Evolutionary conservation across 2,888 invertebrate species (phyloP), one percentile per base, ranked within the genome.

Genomic region (Colostygia pectinataria): DNA sequence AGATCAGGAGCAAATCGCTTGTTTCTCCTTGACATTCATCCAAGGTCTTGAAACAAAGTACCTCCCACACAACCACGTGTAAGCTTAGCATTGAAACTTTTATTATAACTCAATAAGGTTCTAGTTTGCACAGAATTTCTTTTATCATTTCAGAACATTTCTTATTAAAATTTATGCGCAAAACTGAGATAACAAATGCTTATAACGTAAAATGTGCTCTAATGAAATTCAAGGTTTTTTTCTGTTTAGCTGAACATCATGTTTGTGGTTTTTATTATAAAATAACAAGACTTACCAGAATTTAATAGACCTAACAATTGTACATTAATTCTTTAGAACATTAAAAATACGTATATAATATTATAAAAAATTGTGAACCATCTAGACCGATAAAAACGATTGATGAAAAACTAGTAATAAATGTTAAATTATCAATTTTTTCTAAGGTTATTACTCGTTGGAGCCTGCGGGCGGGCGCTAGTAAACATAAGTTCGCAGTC

Each of bases 21-120:
- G 46, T 20, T 47, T 58, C 68, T 68, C 87, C 86, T 68, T 88
- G 87, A 80, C 86, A 85, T 83, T 86, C 80, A 74, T 60, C 52
- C 77, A 84, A 87, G 87, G 87, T 69, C 59, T 33, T 53, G 57
- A 57, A 76, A 76, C 75, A 77, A 77, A 77, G 73, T 66, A 41
- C 39, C 61, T 63, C 63, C 68, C 63, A 68, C 59, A 54, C 65
- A 55, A 49, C 48, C 73, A 67, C 71, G 71, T 68, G 72, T 44
- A 64, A 62, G 50, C 60, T 70, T 60, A 43, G 61, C 66, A 70
- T 71, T 61, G 46, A 41, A 53, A 58, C 49, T 58, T 58, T 52
- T 52, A 55, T 47, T 59, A 55, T 50, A 61, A 63, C 50, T 47
- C 57, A 58, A 61, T 58, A 47, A 41, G 41, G 47, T 55, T 40